Conservation (phyloP, 2,113 vertebrate genomes). For the Gnathonemus echidnorhynchus region DNA sequence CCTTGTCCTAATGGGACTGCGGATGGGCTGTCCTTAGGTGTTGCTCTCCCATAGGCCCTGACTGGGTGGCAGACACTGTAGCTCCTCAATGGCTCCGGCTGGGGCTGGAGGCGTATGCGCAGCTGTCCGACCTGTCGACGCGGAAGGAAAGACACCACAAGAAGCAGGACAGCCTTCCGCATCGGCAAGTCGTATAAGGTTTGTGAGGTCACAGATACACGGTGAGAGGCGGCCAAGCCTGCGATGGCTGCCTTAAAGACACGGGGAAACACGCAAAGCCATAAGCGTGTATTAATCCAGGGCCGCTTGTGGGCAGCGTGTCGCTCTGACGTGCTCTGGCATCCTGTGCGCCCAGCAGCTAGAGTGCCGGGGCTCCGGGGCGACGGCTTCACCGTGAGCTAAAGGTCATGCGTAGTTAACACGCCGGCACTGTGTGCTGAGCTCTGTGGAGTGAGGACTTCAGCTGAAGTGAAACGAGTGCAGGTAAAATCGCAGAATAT, state of each 20-base stretch:
- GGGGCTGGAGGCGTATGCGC: neutral
- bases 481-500: neutral
- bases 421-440: neutral
- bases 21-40: neutral
- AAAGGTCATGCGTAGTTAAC: neutral
- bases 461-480: neutral
- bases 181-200: neutral
- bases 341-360: neutral
- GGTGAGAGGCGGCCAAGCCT: neutral
- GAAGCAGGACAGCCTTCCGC: neutral
- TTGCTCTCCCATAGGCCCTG: neutral
- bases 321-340: neutral
- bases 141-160: neutral
- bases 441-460: neutral
- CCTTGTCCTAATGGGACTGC: neutral
- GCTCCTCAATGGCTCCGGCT: neutral
- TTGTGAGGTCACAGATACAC: neutral
- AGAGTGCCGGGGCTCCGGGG: neutral
- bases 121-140: neutral
- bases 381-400: neutral
- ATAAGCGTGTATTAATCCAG: neutral
- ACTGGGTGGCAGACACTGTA: neutral
- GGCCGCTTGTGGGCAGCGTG: neutral
- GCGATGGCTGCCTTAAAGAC: neutral
- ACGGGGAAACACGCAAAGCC: neutral